These are phyloP conservation scores for Lepidostoma basale DNA, from an alignment of 1,140 invertebrate genomes.

Conservation along the genomic window DNA sequence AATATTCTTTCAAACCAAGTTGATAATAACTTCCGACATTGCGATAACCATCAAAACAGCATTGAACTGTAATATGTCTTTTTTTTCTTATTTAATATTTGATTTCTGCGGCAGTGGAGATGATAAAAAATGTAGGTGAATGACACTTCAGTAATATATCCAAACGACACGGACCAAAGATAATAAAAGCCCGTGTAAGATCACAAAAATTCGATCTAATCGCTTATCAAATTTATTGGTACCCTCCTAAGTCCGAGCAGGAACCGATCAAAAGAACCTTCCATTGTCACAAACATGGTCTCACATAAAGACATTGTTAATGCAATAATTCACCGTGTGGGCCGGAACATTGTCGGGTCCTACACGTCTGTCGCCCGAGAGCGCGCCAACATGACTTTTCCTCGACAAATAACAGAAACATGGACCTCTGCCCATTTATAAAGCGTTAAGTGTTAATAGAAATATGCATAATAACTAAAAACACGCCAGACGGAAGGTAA, in stretches of 20 bases:
- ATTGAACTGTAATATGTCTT: no score
- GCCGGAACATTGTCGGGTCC: slow-evolving; percentile 2
- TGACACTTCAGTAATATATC: background rate
- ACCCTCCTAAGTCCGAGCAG: background rate
- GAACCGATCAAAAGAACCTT: slow-evolving; percentile 1
- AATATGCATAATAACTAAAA: no score
- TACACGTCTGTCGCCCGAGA: slow-evolving; percentile 4
- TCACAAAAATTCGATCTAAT: no score
- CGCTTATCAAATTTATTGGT: slow-evolving; percentile 1
- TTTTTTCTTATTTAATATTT: no score
- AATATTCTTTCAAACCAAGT: no score
- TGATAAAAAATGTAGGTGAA: no score
- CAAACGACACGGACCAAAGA: background rate
- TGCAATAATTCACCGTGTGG: slow-evolving; percentile 18
- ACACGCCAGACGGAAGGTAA: no score
- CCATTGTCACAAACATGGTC: slow-evolving; percentile 12
- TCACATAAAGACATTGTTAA: slow-evolving; percentile 16
- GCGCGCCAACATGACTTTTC: slow-evolving; percentile 12
- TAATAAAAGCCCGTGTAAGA: background rate
- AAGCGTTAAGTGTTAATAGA: no score
- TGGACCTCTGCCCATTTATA: no score
- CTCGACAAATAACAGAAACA: background rate
- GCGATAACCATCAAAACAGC: no score
- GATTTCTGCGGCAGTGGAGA: no score
- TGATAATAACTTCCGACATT: no score